Base-by-base conservation (phyloP, 2,888 invertebrate genomes). In the Therioaphis trifolii region DNA sequence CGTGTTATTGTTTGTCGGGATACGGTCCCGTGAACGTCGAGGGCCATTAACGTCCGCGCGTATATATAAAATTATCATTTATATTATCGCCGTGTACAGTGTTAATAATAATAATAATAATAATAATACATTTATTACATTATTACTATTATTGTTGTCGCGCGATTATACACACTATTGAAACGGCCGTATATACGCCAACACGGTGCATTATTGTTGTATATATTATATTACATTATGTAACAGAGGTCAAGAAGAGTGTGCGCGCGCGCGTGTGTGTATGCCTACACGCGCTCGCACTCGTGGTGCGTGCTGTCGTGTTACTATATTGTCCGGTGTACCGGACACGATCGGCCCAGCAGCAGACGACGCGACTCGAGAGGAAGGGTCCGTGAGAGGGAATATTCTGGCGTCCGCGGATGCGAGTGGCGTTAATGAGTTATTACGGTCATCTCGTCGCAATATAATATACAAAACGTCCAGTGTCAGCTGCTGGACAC, bases 1-100 rank as follows among this genome's bases (percentile, higher is more conserved):
- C 58, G 61, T 80, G 72, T 80, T 80, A 72, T 80, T 80, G 80
- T 80, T 80, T 80, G 80, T 80, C 80, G 72, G 72, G 80, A 72
- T 72, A 72, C 80, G 80, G 80, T 80, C 49, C 71, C 80, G 80
- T 72, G 80, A 72, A 80, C 80, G 46, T 80, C 80, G 72, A 80
- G 80, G 61, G 80, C 72, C 58, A 61, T 79, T 71, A 71, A 49
- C 61, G 72, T 72, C 21, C 55, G 5, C 29, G 43, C 58, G 21
- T 40, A 61, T 18, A 58, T 46, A 40, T 40, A 12, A 40, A 40
- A 68, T 40, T 66, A 66, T 68, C 40, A 21, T 68, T 35, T 7
- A 24, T 18, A 58, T 9, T 55, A 35, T 35, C 58, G 58, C 21
- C 58, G 24, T 9, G 24, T 24, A 46, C 35, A 35, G 35, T 35